phyloP scores from a whole-genome alignment of 2,113 vertebrate genomes.

The Callipepla squamata region DNA sequence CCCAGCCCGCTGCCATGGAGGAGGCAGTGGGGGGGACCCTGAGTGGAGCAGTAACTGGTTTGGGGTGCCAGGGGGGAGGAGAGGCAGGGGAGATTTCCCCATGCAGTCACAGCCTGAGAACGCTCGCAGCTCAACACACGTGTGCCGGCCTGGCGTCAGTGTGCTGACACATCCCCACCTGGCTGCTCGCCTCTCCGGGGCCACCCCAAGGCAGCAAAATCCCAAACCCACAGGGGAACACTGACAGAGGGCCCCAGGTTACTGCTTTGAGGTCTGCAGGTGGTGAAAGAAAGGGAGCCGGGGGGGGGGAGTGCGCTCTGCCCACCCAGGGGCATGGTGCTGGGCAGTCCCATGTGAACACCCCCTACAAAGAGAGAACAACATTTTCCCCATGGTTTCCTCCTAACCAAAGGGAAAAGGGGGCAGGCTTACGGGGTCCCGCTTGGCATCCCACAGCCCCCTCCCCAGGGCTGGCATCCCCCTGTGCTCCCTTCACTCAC shows the following conservation, averaged over 20 bases:
- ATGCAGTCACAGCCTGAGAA: not conserved
- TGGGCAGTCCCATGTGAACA: accelerated
- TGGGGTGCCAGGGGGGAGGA: not conserved
- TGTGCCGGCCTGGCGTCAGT: not conserved
- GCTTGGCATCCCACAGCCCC: accelerated
- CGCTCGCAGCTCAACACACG: not conserved
- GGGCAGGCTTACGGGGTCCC: not conserved
- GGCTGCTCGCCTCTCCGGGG: accelerated
- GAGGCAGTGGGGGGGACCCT: not conserved
- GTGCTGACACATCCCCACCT: not conserved
- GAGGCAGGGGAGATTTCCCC: not conserved
- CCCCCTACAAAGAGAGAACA: not conserved
- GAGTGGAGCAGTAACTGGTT: not conserved
- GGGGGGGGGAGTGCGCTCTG: not conserved
- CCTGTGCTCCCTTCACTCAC: not conserved
- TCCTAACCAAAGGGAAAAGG: not conserved
- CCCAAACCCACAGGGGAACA: not conserved
- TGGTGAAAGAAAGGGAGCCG: not conserved
- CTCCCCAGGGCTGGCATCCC: not conserved
- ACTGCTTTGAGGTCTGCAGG: not conserved
- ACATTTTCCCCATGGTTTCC: not conserved
- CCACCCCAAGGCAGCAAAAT: not conserved
- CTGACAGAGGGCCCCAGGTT: not conserved
- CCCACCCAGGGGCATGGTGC: accelerated
- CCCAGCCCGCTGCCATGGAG: accelerated